phyloP scores from a whole-genome alignment of 2,888 invertebrate species.

The Antheraea assamensis region DNA sequence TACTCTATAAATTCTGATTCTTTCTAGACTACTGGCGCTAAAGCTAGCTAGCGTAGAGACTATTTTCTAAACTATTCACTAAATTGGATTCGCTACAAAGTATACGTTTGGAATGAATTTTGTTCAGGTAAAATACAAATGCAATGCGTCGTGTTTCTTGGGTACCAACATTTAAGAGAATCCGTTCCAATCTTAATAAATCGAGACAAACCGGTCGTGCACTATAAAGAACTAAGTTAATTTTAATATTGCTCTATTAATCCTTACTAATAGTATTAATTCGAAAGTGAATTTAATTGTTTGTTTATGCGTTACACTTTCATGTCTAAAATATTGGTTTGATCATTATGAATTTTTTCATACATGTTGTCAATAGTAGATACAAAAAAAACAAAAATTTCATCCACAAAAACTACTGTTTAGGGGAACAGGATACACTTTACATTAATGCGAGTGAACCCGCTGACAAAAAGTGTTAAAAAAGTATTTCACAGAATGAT shows the following conservation, averaged over 20 bases:
- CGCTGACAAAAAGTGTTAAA: too few relatives aligned
- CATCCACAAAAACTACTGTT: too few relatives aligned
- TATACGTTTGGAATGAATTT: slow-evolving; percentile 37
- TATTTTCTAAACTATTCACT: slow-evolving; percentile 30
- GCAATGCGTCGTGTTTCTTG: slow-evolving; percentile 27
- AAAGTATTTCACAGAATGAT: too few relatives aligned
- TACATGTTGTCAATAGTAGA: too few relatives aligned
- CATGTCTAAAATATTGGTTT: too few relatives aligned
- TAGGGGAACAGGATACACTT: too few relatives aligned
- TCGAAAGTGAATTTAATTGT: too few relatives aligned
- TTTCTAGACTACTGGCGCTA: slow-evolving; percentile 21
- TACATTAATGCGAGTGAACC: too few relatives aligned
- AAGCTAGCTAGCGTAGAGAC: background rate
- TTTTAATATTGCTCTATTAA: background rate
- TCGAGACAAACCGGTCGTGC: slow-evolving; percentile 22
- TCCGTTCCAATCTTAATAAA: slow-evolving; percentile 35
- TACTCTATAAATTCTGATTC: slow-evolving; percentile 34
- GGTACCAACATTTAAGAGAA: slow-evolving; percentile 33
- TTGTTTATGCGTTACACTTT: too few relatives aligned
- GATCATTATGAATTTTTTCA: too few relatives aligned
- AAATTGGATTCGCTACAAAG: slow-evolving; percentile 40
- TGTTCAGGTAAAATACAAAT: slow-evolving; percentile 35
- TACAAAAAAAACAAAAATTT: too few relatives aligned
- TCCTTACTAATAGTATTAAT: too few relatives aligned
- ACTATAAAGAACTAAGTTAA: background rate